Conservation (phyloP, 2,888 invertebrate species). For the Perithous albicinctus region DNA sequence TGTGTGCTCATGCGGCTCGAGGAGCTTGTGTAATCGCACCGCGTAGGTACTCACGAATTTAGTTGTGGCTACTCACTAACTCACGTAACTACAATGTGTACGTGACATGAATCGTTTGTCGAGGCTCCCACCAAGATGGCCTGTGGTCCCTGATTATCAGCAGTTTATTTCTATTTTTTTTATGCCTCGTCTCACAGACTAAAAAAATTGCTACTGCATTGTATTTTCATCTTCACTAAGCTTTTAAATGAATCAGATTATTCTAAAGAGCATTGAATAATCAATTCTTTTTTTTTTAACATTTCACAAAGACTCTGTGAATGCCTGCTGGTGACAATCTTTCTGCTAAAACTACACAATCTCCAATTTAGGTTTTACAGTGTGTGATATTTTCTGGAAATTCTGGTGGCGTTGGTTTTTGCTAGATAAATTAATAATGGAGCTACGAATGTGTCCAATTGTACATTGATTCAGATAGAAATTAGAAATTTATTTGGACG, state of each 20-base stretch:
- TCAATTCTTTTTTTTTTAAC: too few relatives aligned
- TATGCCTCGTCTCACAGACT: background rate
- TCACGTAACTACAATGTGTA: conserved; percentile 73
- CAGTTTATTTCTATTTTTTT: conserved; percentile 1
- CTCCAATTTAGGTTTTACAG: too few relatives aligned
- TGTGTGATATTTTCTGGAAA: too few relatives aligned
- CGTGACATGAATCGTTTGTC: conserved; percentile 74
- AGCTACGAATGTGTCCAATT: too few relatives aligned
- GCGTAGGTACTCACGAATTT: conserved; percentile 62
- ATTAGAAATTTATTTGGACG: too few relatives aligned
- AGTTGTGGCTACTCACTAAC: conserved; percentile 66
- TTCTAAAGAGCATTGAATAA: background rate
- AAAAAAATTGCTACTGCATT: background rate
- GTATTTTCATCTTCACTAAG: background rate
- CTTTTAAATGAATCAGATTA: background rate
- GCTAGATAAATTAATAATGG: too few relatives aligned
- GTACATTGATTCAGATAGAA: too few relatives aligned
- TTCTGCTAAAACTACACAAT: too few relatives aligned
- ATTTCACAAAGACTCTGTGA: too few relatives aligned
- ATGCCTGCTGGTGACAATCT: too few relatives aligned
- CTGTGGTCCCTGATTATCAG: background rate
- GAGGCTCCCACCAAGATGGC: conserved; percentile 44
- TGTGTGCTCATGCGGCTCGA: conserved; percentile 38
- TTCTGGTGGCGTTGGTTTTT: too few relatives aligned
- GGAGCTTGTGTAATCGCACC: conserved; percentile 63